These are phyloP conservation scores for Malaclemys terrapin DNA, from an alignment of 2,113 vertebrate genomes.

Conservation along the genomic window DNA sequence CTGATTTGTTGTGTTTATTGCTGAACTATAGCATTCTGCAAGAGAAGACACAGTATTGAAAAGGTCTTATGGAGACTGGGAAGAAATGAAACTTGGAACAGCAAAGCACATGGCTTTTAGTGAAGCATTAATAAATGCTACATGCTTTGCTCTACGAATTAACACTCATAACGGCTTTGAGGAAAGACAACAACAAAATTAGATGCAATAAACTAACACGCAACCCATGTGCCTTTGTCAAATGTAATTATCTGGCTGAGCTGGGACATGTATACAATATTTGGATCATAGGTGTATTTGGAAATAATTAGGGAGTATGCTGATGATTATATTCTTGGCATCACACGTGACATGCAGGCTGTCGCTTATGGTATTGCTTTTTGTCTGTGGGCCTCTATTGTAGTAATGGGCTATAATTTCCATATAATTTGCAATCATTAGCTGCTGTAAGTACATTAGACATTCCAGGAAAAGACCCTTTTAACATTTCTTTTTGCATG, in stretches of 20 bases:
- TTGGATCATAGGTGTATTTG: neutral
- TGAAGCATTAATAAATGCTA: neutral
- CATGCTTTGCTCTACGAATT: neutral
- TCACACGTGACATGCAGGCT: fast-evolving
- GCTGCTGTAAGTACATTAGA: neutral
- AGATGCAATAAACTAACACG: neutral
- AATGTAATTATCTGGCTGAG: neutral
- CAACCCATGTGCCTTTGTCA: neutral
- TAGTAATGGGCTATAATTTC: neutral
- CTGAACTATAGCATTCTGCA: neutral
- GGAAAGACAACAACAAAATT: neutral
- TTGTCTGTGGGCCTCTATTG: neutral
- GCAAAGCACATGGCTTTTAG: neutral
- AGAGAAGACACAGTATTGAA: neutral
- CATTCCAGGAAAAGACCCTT: neutral
- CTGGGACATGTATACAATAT: neutral
- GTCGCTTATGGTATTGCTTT: neutral
- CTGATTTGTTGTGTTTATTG: neutral
- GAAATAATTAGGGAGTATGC: neutral
- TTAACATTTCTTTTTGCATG: neutral
- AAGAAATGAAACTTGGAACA: neutral
- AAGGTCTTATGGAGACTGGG: neutral
- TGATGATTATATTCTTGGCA: neutral
- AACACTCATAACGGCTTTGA: fast-evolving
- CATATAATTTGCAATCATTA: conserved; percentile 8